Base-by-base conservation (phyloP, 2,888 invertebrate species). In the Cephus rjabovi region DNA sequence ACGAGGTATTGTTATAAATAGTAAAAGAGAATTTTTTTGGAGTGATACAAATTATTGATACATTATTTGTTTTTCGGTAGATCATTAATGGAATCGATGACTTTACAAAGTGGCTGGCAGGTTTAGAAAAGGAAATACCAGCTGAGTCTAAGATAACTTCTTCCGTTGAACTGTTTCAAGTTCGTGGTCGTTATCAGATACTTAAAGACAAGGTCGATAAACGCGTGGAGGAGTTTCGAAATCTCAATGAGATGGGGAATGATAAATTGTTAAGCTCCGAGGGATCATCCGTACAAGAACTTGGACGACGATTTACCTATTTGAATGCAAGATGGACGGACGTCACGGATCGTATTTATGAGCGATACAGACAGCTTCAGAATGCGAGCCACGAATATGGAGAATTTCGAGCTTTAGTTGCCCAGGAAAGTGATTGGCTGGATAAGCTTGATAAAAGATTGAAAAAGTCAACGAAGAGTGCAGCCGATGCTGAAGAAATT, bases 401-500 rank as follows among this genome's bases (percentile, higher is more conserved):
- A 79, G 96, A 96, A 93, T 95, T 96, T 92, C 93, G 95, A 92
- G 96, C 96, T 81, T 93, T 96, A 88, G 94, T 97, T 81, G 95
- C 96, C 83, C 95, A 95, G 89, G 96, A 96, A 92, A 94, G 93
- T 80, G 96, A 96, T 37, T 97, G 97, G 94, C 93, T 97, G 87
- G 96, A 96, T 89, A 95, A 95, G 82, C 92, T 98, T 86, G 95
- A 96, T 90, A 95, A 96, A 79, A 95, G 96, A 82, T 93, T 98
- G 85, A 93, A 93, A 80, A 94, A 94, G 84, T 94, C 95, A 71
- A 95, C 95, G 3, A 93, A 95, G 86, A 93, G 93, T 89, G 95
- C 95, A 80, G 96, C 95, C 56, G 98, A 98, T 93, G 97, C 98
- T 2, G 98, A 98, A 93, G 98, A 98, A 92, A 95, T 97, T 83